These are phyloP conservation scores for Pluvialis apricaria DNA, from an alignment of 2,113 vertebrate species.

Conservation along the genomic window DNA sequence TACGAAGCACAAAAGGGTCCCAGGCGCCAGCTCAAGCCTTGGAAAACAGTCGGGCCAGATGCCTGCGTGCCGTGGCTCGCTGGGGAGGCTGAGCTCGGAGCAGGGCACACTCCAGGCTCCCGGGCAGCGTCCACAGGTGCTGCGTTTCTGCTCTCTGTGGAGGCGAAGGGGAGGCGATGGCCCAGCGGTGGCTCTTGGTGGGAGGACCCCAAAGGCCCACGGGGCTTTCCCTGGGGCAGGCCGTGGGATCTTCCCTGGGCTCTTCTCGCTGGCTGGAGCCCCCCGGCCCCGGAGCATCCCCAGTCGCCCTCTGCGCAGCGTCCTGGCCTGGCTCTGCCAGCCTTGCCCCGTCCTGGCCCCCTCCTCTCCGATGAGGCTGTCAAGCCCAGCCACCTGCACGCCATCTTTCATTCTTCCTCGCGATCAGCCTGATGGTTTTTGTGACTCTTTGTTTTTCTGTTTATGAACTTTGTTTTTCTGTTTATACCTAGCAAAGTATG, in stretches of 20 bases:
- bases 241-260: rapidly evolving
- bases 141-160: background rate
- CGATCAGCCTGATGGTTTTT: background rate
- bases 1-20: background rate
- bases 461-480: background rate
- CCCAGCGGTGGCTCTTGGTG: background rate
- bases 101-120: background rate
- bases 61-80: rapidly evolving
- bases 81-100: background rate
- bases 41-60: rapidly evolving
- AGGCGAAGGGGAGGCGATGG: background rate
- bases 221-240: background rate
- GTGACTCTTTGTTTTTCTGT: background rate
- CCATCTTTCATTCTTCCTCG: background rate
- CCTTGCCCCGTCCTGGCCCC: background rate
- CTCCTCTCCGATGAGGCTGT: background rate
- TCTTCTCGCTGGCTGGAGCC: background rate
- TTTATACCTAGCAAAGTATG: too few relatives aligned
- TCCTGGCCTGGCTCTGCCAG: background rate
- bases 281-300: background rate
- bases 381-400: background rate
- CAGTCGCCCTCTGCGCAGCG: rapidly evolving
- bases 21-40: background rate
- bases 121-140: rapidly evolving
- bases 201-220: background rate